These are phyloP conservation scores for Euglossa dilemma DNA, from an alignment of 1,140 invertebrate genomes.

Conservation along the genomic window DNA sequence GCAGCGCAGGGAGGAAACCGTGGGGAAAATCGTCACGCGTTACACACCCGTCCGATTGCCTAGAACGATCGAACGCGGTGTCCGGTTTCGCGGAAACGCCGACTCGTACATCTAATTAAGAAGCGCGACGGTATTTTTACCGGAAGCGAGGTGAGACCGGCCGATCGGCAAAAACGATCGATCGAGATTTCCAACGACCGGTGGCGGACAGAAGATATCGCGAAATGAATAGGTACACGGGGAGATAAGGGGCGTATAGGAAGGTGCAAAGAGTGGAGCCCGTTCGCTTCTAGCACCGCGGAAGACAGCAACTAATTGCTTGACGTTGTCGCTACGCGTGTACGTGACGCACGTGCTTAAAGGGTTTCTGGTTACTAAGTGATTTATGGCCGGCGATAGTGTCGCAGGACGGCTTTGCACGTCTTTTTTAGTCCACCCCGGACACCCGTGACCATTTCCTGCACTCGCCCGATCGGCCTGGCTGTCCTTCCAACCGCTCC, in stretches of 20 bases:
- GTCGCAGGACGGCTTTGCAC: slow-evolving; percentile 10
- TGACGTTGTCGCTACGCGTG: slow-evolving; percentile 42
- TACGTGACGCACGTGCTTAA: slow-evolving; percentile 47
- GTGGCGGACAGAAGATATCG: not conserved
- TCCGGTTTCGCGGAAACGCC: not conserved
- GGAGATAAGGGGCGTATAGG: not conserved
- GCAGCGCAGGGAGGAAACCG: not conserved
- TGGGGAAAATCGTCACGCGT: not conserved
- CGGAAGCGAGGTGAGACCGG: not conserved
- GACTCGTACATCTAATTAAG: not conserved
- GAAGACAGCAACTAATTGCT: slow-evolving; percentile 49
- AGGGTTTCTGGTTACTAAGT: slow-evolving; percentile 47
- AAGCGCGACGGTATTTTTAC: not conserved
- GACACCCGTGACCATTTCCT: slow-evolving; percentile 1
- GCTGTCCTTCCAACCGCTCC: not conserved
- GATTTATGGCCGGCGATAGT: slow-evolving; percentile 31
- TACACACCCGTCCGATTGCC: not conserved
- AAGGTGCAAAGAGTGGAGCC: slow-evolving; percentile 25
- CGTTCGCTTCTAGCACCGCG: slow-evolving; percentile 18
- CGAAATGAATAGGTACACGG: not conserved
- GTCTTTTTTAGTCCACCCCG: slow-evolving; percentile 9
- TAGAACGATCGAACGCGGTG: not conserved
- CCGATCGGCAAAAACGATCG: not conserved
- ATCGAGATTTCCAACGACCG: not conserved
- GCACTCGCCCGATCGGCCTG: not conserved